A percentile compares a stretch with the other conserved stretches of the same genome.
phyloP scores from a whole-genome alignment of 2,113 vertebrate species.

The Physeter macrocephalus region DNA sequence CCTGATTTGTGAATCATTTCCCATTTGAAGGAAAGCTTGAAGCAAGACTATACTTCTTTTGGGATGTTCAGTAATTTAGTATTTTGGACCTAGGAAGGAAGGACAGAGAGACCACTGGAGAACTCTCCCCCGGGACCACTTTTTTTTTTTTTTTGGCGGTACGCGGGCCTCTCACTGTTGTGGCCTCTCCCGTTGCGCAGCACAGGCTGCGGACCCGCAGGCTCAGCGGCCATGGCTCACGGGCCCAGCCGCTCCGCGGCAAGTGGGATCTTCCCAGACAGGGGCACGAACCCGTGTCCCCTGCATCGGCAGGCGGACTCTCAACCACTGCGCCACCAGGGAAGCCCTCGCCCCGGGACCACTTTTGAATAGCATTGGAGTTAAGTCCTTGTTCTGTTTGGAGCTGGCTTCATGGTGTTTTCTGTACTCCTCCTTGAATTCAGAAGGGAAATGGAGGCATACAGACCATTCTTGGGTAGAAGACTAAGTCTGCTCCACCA shows the following conservation, averaged over 20 bases:
- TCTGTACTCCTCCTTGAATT: not conserved
- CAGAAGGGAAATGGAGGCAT: not conserved
- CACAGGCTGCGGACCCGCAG: too few relatives aligned
- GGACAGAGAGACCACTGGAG: not conserved
- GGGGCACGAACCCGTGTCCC: too few relatives aligned
- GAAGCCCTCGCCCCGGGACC: too few relatives aligned
- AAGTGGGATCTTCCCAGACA: too few relatives aligned
- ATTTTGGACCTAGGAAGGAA: not conserved
- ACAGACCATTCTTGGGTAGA: not conserved
- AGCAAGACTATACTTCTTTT: not conserved
- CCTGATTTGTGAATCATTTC: not conserved
- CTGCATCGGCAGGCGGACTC: too few relatives aligned
- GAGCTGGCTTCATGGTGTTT: not conserved
- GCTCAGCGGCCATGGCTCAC: too few relatives aligned
- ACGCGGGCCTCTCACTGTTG: too few relatives aligned
- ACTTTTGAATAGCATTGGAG: not conserved
- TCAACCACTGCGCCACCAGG: too few relatives aligned
- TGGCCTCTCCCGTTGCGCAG: too few relatives aligned
- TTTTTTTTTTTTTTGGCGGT: too few relatives aligned
- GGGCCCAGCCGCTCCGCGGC: too few relatives aligned
- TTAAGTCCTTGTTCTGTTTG: not conserved
- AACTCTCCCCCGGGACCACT: not conserved
- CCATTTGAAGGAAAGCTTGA: not conserved
- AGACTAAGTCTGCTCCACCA: not conserved
- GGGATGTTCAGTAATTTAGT: not conserved